Evolutionary conservation across 2,888 invertebrate genomes (phyloP).

Genomic region (Rhaphigaster nebulosa): DNA sequence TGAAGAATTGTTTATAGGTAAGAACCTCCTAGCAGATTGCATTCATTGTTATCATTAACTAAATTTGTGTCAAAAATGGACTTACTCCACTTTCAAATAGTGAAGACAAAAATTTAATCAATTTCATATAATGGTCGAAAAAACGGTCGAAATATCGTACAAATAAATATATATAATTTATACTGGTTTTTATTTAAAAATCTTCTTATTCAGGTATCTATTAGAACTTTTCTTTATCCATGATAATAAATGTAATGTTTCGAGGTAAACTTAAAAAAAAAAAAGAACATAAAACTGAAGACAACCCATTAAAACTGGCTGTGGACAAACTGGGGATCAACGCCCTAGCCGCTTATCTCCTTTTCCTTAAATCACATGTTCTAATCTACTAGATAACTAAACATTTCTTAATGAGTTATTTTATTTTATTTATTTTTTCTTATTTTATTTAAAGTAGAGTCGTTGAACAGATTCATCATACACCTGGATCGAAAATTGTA

Average conservation of each 20-base stretch:
- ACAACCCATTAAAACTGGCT: neutral
- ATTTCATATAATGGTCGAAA: too few relatives aligned
- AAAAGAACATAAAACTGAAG: neutral
- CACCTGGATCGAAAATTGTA: too few relatives aligned
- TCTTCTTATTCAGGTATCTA: too few relatives aligned
- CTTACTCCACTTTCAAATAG: too few relatives aligned
- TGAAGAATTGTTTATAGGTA: too few relatives aligned
- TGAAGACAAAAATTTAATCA: too few relatives aligned
- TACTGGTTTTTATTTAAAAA: too few relatives aligned
- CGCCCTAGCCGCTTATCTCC: constrained; percentile 26
- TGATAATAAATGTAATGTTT: neutral
- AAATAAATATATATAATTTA: too few relatives aligned
- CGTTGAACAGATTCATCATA: neutral
- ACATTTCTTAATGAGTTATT: constrained; percentile 15
- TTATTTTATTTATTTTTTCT: neutral
- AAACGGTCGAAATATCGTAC: too few relatives aligned
- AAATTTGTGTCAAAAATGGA: too few relatives aligned
- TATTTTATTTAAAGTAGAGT: neutral
- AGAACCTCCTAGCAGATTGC: too few relatives aligned
- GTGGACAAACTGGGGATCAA: constrained; percentile 6
- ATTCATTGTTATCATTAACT: too few relatives aligned
- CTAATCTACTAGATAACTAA: constrained; percentile 28
- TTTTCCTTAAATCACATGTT: constrained; percentile 38
- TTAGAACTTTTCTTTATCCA: neutral
- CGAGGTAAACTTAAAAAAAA: neutral